Evolutionary conservation across 2,797 vertebrate genomes (phyloP).

Genomic region (Prunella strophiata): DNA sequence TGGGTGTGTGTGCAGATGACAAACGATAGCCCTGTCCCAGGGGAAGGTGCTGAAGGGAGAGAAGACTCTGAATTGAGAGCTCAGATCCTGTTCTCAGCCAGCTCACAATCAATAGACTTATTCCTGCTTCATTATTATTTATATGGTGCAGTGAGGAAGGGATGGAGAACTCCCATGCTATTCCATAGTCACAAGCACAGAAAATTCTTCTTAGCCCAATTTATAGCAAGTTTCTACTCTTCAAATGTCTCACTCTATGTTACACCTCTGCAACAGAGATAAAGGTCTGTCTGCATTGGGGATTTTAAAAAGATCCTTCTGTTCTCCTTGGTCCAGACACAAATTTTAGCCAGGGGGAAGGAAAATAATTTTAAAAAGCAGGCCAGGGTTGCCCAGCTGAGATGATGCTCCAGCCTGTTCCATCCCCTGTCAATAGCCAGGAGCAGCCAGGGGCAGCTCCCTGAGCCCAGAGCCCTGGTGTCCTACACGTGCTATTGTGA

Average conservation of each 20-base stretch:
- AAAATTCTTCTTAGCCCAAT: not conserved
- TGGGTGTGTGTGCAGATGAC: not conserved
- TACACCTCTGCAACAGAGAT: not conserved
- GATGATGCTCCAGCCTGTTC: not conserved
- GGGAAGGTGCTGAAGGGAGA: not conserved
- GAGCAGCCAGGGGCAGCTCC: not conserved
- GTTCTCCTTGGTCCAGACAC: not conserved
- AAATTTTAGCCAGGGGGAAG: not conserved
- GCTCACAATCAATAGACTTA: not conserved
- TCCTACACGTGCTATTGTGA: not conserved
- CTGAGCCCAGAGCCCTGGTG: not conserved
- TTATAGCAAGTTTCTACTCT: not conserved
- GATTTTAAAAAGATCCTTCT: not conserved
- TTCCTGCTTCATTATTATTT: slow-evolving; percentile 5
- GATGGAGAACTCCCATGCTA: not conserved
- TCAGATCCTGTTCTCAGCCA: not conserved
- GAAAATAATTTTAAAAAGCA: not conserved
- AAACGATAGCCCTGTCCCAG: not conserved
- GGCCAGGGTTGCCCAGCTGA: not conserved
- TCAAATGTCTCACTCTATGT: not conserved
- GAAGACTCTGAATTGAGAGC: not conserved
- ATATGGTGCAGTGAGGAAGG: not conserved
- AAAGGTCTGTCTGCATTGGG: not conserved
- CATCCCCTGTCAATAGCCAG: not conserved
- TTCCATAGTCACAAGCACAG: not conserved